A percentile compares a stretch with the other conserved stretches of the same genome.
Evolutionary conservation across 2,113 vertebrate genomes (phyloP).

Genomic region (Porphyrio hochstetteri): DNA sequence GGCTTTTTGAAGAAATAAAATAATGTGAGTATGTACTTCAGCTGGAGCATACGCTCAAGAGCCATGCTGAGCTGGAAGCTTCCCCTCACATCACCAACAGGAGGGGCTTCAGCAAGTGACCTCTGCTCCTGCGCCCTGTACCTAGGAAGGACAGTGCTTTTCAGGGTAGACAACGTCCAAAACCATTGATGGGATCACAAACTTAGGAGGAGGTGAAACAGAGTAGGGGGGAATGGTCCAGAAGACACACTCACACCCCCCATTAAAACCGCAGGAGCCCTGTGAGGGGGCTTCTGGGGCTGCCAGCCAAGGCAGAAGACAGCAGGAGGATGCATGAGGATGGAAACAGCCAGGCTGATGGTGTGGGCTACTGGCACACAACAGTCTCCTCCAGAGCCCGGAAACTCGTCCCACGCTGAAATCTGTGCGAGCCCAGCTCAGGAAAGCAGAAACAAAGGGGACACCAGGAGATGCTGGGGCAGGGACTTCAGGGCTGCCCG

Average conservation of each 20-base stretch:
- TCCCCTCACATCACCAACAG: not conserved
- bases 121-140: rapidly evolving
- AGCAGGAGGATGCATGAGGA: not conserved
- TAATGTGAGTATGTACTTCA: not conserved
- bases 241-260: not conserved
- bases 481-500: rapidly evolving
- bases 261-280: not conserved
- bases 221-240: not conserved
- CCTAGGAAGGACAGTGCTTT: not conserved
- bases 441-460: not conserved
- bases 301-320: not conserved
- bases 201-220: not conserved
- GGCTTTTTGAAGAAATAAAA: not conserved
- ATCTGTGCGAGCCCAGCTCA: not conserved
- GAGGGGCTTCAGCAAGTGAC: not conserved
- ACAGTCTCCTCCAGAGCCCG: rapidly evolving
- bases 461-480: not conserved
- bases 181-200: not conserved
- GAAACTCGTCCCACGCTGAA: not conserved
- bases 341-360: not conserved
- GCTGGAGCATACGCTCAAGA: not conserved
- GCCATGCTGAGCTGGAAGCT: not conserved
- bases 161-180: not conserved
- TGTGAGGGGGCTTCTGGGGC: not conserved
- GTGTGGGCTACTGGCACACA: not conserved